phyloP scores from a whole-genome alignment of 2,113 vertebrate species.

The Lampris megalopsis region DNA sequence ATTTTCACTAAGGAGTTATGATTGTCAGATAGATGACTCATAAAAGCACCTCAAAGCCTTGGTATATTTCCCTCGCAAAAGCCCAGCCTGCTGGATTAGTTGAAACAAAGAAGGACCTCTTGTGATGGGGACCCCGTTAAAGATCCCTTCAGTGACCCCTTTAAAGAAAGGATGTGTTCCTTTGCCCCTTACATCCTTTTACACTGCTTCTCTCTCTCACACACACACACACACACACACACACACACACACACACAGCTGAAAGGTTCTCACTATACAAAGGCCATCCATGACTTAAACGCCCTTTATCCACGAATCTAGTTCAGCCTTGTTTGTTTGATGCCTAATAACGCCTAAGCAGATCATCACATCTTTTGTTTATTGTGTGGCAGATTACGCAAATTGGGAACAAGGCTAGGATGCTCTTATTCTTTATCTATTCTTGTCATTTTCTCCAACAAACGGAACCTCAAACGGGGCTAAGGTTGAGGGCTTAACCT shows the following conservation, averaged over 20 bases:
- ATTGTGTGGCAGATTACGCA: slow-evolving; percentile 34
- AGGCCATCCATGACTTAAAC: neutral
- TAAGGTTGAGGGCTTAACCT: neutral
- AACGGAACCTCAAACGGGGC: neutral
- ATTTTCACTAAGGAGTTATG: too few relatives aligned
- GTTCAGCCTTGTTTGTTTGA: slow-evolving; percentile 11
- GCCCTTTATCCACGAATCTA: neutral
- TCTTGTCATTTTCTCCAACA: neutral
- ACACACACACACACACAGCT: neutral
- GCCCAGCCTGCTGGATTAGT: neutral
- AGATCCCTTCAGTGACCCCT: slow-evolving; percentile 27
- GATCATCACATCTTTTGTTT: slow-evolving; percentile 27
- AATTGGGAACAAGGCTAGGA: neutral
- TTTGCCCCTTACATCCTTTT: neutral
- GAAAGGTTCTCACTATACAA: neutral
- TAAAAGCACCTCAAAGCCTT: too few relatives aligned
- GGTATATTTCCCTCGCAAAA: too few relatives aligned
- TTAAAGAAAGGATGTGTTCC: neutral
- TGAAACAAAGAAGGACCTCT: slow-evolving; percentile 48
- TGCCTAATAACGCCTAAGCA: neutral
- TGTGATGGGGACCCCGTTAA: slow-evolving; percentile 6
- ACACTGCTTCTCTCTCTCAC: neutral
- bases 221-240: neutral
- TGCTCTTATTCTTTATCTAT: neutral
- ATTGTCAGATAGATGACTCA: too few relatives aligned